These are phyloP conservation scores for Gymnothorax javanicus DNA, from an alignment of 2,797 vertebrate genomes.

Conservation along the genomic window DNA sequence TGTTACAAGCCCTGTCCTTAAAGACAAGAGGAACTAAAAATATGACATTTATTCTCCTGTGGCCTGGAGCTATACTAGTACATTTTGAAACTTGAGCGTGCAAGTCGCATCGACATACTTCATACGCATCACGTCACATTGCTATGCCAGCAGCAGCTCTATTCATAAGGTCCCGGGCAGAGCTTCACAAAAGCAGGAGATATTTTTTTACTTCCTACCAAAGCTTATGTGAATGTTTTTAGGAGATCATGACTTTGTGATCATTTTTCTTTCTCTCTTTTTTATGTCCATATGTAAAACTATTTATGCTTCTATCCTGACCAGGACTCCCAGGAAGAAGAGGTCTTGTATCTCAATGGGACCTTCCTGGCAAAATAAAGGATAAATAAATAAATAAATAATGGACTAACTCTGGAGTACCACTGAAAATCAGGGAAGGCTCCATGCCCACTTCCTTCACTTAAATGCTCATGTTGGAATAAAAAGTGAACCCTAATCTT, in stretches of 20 bases:
- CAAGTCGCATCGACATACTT: not conserved
- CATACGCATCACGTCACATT: not conserved
- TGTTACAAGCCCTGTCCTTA: not conserved
- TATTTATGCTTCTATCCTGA: too few relatives aligned
- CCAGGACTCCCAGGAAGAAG: too few relatives aligned
- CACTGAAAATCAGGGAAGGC: not conserved
- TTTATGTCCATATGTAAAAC: too few relatives aligned
- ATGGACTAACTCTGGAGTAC: not conserved
- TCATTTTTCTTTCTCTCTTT: too few relatives aligned
- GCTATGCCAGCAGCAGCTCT: not conserved
- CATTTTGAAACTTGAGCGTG: not conserved
- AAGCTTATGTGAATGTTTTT: not conserved
- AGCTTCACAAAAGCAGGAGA: not conserved
- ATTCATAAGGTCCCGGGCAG: not conserved
- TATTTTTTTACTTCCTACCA: not conserved
- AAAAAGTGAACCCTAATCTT: not conserved
- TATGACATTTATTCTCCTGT: not conserved
- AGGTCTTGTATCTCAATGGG: too few relatives aligned
- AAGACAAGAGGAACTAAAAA: not conserved
- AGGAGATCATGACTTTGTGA: not conserved
- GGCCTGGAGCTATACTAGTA: not conserved
- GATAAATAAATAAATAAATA: not conserved
- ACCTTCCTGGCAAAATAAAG: too few relatives aligned
- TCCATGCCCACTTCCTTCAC: not conserved
- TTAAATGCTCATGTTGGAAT: not conserved